phyloP scores from a whole-genome alignment of 1,140 invertebrate species.

The Polypedilum pembai region DNA sequence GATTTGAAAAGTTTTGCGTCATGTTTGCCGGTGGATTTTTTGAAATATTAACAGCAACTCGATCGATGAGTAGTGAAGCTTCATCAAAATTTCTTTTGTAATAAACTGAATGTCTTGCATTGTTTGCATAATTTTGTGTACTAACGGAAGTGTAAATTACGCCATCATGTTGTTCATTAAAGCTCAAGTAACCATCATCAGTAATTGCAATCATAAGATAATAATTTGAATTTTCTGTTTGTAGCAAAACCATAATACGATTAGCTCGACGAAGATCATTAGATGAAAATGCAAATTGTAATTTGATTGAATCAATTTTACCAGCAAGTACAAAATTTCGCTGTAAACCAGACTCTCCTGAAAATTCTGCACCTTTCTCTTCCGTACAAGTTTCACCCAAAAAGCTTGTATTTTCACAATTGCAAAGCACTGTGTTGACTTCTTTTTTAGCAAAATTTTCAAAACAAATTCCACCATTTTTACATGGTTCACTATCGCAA shows the following conservation, averaged over 20 bases:
- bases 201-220: conserved; percentile 73
- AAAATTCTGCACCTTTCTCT: conserved; percentile 82
- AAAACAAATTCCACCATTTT: conserved; percentile 78
- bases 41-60: conserved; percentile 59
- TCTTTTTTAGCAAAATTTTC: conserved; percentile 81
- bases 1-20: conserved; percentile 54
- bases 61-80: conserved; percentile 64
- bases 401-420: conserved; percentile 82
- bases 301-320: conserved; percentile 60
- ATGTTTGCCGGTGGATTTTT: conserved; percentile 58
- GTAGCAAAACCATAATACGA: conserved; percentile 65
- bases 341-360: conserved; percentile 72
- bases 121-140: conserved; percentile 70
- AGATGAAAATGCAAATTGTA: conserved; percentile 75
- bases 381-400: conserved; percentile 67
- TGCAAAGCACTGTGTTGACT: conserved; percentile 57
- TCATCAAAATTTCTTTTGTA: conserved; percentile 66
- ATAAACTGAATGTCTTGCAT: conserved; percentile 74
- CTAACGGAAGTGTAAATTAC: conserved; percentile 60
- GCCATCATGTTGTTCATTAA: conserved; percentile 71
- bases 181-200: conserved; percentile 69
- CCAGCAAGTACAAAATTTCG: conserved; percentile 65
- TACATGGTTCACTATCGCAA: conserved; percentile 77
- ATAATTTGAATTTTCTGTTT: conserved; percentile 70
- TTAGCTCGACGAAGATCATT: conserved; percentile 65